Evolutionary conservation across 2,113 vertebrate genomes (phyloP), one percentile per base, ranked within the genome.

Genomic region (Rhineura floridana): DNA sequence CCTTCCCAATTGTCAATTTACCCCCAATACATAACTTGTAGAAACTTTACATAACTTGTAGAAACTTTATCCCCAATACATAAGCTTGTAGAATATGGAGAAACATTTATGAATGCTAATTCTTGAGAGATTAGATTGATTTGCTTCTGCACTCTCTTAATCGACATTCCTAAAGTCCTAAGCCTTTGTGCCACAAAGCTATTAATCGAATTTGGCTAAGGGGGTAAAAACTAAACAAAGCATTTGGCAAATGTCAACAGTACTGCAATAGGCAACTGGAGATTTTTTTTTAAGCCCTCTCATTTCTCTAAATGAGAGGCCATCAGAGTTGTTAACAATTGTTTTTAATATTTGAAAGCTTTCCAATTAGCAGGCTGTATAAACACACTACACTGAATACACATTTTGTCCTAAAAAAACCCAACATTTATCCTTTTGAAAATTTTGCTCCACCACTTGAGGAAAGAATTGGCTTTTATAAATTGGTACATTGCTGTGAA

Each of bases 351-450:
- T 91, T 85, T 85, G 55, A 83, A 90, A 72, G 62, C 13, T 87
- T 86, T 93, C 87, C 93, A 93, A 88, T 92, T 93, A 94, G 81
- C 59, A 86, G 85, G 78, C 21, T 50, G 86, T 90, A 89, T 39
- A 76, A 93, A 85, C 62, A 87, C 63, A 89, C 59, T 89, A 85
- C 84, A 91, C 89, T 90, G 88, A 92, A 90, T 63, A 67, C 55
- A 90, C 83, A 52, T 39, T 82, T 36, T 90, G 92, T 90, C 87
- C 83, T 86, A 25, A 89, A 73, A 76, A 69, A 88, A n/a, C n/a
- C n/a, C 80, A 48, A 52, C 39, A 92, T 82, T 42, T 0, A 65
- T 92, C 75, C 69, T 91, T 86, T 33, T 87, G 84, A 88, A 94
- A 90, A 67, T 67, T 75, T 92, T 89, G 86, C 91, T 90, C 81